Conservation (phyloP, 2,797 vertebrate species). For the Carcharodon carcharias region DNA sequence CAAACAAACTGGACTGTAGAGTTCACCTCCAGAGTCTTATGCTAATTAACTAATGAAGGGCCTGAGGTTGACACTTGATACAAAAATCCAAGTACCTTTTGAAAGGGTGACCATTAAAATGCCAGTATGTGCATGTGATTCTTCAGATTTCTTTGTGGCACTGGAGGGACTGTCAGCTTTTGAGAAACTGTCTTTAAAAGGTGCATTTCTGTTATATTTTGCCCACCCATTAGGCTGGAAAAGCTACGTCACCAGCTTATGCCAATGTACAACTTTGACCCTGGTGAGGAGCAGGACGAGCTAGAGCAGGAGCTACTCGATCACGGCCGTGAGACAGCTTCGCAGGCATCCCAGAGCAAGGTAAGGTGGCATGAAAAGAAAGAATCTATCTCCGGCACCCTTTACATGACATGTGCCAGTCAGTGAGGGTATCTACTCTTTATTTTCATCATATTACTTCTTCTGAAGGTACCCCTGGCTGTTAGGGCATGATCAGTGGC, state of each 20-base stretch:
- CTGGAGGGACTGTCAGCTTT: not conserved
- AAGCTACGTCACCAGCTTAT: slow-evolving; percentile 95
- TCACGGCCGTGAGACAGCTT: slow-evolving; percentile 74
- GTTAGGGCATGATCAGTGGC: no score
- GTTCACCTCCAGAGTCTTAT: not conserved
- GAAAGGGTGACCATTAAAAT: not conserved
- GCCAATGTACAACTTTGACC: slow-evolving; percentile 99
- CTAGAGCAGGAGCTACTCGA: slow-evolving; percentile 94
- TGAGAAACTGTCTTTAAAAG: not conserved
- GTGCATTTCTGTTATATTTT: not conserved
- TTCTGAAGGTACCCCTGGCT: not conserved
- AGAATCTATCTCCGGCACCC: not conserved
- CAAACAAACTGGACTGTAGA: not conserved
- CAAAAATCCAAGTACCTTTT: not conserved
- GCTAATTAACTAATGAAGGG: not conserved
- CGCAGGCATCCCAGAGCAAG: slow-evolving; percentile 73
- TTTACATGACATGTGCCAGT: not conserved
- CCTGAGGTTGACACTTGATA: not conserved
- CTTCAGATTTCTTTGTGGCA: not conserved
- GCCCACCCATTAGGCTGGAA: slow-evolving; percentile 69
- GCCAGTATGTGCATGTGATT: not conserved
- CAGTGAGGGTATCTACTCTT: not conserved
- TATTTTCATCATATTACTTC: not conserved
- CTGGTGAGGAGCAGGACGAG: slow-evolving; percentile 92
- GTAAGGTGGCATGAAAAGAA: slow-evolving; percentile 48